phyloP scores from a whole-genome alignment of 2,888 invertebrate genomes.

The Callinectes sapidus region DNA sequence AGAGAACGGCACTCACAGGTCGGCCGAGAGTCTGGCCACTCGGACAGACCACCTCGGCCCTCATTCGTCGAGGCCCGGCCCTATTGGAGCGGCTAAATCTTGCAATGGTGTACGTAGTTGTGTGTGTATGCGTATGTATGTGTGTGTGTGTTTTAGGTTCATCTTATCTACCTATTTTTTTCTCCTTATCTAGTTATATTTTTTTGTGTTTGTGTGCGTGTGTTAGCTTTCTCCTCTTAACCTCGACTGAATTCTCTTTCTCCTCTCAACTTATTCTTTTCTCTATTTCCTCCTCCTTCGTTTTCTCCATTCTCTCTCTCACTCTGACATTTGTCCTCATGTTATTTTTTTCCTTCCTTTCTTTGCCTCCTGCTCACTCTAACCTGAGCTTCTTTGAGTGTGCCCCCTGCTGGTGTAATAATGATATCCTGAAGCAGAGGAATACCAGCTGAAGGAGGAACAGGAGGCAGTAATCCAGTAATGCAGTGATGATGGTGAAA shows the following conservation, averaged over 20 bases:
- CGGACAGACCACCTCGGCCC: conserved; percentile 28
- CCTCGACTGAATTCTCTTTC: not conserved
- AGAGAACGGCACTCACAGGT: conserved; percentile 55
- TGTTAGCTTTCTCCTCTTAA: not conserved
- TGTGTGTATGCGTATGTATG: not conserved
- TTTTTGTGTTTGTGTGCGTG: not conserved
- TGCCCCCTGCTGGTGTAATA: not conserved
- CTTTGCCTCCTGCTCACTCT: not conserved
- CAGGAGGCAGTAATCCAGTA: not conserved
- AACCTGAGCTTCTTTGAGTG: not conserved
- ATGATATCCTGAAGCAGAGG: not conserved
- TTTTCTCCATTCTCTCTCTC: not conserved
- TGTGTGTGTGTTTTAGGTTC: not conserved
- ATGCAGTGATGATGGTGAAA: not conserved
- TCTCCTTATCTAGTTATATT: not conserved
- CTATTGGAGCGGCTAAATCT: conserved; percentile 56
- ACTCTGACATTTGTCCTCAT: not conserved
- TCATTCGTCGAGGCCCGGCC: conserved; percentile 36
- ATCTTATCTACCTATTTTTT: not conserved
- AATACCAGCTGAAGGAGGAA: not conserved
- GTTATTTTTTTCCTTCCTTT: not conserved
- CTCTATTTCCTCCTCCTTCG: not conserved
- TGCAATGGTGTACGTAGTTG: conserved; percentile 60
- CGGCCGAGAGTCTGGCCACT: conserved; percentile 48
- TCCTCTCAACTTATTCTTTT: not conserved